Conservation (phyloP, 2,797 vertebrate genomes). For the Takifugu ocellatus region DNA sequence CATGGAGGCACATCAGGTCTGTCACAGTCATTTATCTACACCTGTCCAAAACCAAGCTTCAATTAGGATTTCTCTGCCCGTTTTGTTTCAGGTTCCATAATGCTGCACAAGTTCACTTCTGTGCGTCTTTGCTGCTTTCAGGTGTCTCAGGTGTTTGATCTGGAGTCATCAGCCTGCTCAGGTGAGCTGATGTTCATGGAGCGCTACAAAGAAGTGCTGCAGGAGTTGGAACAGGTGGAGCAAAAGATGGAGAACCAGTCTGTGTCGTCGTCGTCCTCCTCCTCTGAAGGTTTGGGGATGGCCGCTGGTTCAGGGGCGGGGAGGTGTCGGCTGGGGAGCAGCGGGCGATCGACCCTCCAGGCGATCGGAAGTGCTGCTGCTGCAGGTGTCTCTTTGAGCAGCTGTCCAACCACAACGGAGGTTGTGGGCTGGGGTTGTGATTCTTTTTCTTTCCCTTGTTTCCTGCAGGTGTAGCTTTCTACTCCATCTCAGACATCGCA, state of each 20-base stretch:
- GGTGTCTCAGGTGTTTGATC: conserved; percentile 88
- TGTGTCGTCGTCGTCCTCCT: conserved; percentile 74
- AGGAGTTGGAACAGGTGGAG: conserved; percentile 86
- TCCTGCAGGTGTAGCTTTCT: conserved; percentile 90
- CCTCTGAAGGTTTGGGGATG: conserved; percentile 76
- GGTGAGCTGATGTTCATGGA: conserved; percentile 94
- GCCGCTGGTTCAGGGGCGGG: conserved; percentile 24
- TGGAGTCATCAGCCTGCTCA: conserved; percentile 79
- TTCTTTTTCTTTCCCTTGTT: not conserved
- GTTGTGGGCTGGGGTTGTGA: not conserved
- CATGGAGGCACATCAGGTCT: conserved; percentile 91
- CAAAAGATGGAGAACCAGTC: conserved; percentile 89
- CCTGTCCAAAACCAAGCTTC: not conserved
- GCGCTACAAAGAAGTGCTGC: conserved; percentile 85
- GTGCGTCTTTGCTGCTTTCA: conserved; percentile 45
- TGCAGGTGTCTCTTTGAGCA: conserved; percentile 76
- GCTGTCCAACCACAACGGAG: not conserved
- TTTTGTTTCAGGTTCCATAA: too few species aligned
- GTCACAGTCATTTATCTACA: not conserved
- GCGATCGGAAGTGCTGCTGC: conserved; percentile 95
- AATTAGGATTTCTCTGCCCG: not conserved
- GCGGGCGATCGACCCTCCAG: conserved; percentile 87
- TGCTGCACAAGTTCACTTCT: not conserved
- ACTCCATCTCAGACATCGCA: conserved; percentile 94
- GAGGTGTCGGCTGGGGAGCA: conserved; percentile 75